A percentile compares a stretch with the other conserved stretches of the same genome.
Conservation (phyloP, 2,888 invertebrate species). For the Schrankia costaestrigalis region DNA sequence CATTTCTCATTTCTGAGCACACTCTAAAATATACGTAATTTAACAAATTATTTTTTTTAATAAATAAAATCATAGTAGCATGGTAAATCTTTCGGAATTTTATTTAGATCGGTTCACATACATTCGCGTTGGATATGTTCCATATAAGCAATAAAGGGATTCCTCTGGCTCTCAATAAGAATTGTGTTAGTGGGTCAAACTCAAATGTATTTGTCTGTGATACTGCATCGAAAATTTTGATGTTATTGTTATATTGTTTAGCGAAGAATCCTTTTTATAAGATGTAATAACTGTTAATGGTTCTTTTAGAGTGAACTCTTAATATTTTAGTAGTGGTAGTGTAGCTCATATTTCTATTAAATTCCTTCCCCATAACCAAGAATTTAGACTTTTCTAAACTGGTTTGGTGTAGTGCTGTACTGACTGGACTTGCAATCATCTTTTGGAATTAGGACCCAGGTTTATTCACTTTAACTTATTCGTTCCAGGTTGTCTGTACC, state of each 20-base stretch:
- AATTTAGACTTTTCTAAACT: too few species aligned
- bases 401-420: too few species aligned
- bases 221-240: constrained; percentile 21
- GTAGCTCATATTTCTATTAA: too few species aligned
- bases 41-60: constrained; percentile 18
- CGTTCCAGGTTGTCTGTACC: too few species aligned
- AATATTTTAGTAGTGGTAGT: too few species aligned
- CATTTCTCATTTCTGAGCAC: background rate
- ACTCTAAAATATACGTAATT: constrained; percentile 2
- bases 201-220: constrained; percentile 38
- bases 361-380: too few species aligned
- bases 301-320: too few species aligned
- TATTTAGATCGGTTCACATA: constrained; percentile 25
- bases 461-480: too few species aligned
- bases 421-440: too few species aligned
- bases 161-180: constrained; percentile 32
- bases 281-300: too few species aligned
- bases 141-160: constrained; percentile 45
- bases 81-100: constrained; percentile 21
- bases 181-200: constrained; percentile 50
- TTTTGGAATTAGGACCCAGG: too few species aligned
- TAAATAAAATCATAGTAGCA: constrained; percentile 17
- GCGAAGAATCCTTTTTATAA: background rate
- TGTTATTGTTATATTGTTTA: background rate
- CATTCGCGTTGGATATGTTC: constrained; percentile 23